Base-by-base conservation (phyloP, 1,140 invertebrate species). In the Euura lappo region DNA sequence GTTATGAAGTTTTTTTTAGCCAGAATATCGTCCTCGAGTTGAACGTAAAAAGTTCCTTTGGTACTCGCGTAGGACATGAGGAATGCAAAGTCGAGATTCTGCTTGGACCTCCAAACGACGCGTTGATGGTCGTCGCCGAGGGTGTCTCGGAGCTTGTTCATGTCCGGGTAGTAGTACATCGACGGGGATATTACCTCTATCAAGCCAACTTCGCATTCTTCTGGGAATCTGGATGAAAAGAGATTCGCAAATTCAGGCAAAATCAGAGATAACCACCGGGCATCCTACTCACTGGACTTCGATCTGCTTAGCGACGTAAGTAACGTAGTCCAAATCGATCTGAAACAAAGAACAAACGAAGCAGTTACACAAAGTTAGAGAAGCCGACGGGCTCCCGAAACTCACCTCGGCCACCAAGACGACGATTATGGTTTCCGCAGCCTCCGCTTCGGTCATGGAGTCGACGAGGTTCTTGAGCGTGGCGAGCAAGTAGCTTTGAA, bases 11-110 rank as follows among this genome's bases (percentile, higher is more conserved):
- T 92, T 3, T 92, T 93, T 84, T 97, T 98, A 1, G 96, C 94
- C 44, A 98, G 88, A 74, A 99, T 95, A 84, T 99, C 98, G 86
- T 99, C 98, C 89, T 99, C 98, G 6, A 99, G 88, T 90, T 99
- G 95, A 13, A 96, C 90, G 78, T 95, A 95, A 83, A 94, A 95
- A 0, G 91, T 94, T 71, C 92, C 93, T 81, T 93, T 93, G 0
- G 91, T 91, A 79, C 96, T 94, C 7, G 94, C 94, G 84, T 98
- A 99, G 75, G 97, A 94, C 98, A 99, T 99, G 1, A 99, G 88
- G 85, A 97, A 99, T 5, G 97, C 94, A 86, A 96, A 98, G 85
- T 99, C 98, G 65, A 98, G 89, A 86, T 99, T 99, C 86, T 99
- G 98, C 83, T 99, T 99, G 2, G 97, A 97, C 68, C 97, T 89